Evolutionary conservation across 2,113 vertebrate species (phyloP), one percentile per base, ranked within the genome.

Genomic region (Lophotis ruficrista): DNA sequence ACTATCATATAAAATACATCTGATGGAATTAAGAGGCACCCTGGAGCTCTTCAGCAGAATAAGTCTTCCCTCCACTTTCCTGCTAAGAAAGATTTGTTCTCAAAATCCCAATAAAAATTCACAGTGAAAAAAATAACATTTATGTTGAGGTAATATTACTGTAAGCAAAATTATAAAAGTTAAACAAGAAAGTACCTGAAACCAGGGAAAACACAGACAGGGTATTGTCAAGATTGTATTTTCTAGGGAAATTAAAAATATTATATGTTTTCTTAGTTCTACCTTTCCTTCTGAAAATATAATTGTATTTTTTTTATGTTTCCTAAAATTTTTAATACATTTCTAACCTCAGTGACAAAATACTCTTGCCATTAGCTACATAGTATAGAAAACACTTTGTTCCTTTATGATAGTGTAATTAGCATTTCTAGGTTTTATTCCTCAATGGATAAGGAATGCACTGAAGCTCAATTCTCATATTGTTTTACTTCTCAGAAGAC

Each of bases 1-100:
- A 2, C 2, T 38, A 13, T 51, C 51, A n/a, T 0, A 0, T 37
- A 51, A 82, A 79, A 88, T 53, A 51, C 7, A 41, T 43, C 12
- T 64, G 24, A 61, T 45, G 33, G 48, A 88, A 70, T 4, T 73
- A 11, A 69, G 45, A 61, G 24, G 24, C 20, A 30, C 10, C 9
- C 19, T 77, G 35, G 31, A 83, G 18, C 14, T 88, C 65, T 73
- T 80, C 50, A 77, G 47, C 19, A 93, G 80, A 76, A 7, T 18
- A 45, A 60, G 7, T 51, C 31, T 38, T 30, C 31, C 27, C 31
- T 65, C 30, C 10, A 13, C 6, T 81, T 91, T 33, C 35, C 43
- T 85, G 28, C 8, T 72, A 38, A 77, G 68, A 33, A 77, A 69
- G 16, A 19, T 61, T 65, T 85, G 14, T 62, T 88, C 80, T 90